Conservation (phyloP, 2,113 vertebrate genomes). For the Triplophysa dalaica region DNA sequence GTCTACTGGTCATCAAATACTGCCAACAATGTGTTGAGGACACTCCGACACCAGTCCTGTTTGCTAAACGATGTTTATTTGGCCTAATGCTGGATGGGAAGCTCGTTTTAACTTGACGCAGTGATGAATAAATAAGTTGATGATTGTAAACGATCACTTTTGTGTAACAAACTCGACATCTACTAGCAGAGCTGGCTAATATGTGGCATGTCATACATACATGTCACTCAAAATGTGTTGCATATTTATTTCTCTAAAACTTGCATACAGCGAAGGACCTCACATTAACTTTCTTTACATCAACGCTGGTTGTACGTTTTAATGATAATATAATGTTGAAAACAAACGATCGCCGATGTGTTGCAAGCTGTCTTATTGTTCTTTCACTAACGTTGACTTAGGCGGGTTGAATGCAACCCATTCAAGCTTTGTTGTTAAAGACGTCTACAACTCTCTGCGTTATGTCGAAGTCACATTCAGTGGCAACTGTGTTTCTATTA, state of each 20-base stretch:
- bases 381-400: neutral
- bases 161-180: neutral
- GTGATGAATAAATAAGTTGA: no score
- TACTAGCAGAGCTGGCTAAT: neutral
- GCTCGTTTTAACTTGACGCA: no score
- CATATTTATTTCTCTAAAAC: neutral
- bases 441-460: neutral
- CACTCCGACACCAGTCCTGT: neutral
- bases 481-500: neutral
- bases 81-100: no score
- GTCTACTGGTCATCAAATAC: conserved; percentile 14
- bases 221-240: neutral
- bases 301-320: neutral
- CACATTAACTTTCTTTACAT: neutral
- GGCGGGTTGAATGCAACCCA: neutral
- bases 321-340: neutral
- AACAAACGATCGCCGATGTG: neutral
- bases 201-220: no score
- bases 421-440: neutral
- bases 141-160: no score
- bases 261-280: neutral
- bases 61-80: neutral
- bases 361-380: neutral
- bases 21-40: conserved; percentile 27
- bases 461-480: neutral